Base-by-base conservation (phyloP, 1,140 invertebrate genomes). In the Cephus cinctus region DNA sequence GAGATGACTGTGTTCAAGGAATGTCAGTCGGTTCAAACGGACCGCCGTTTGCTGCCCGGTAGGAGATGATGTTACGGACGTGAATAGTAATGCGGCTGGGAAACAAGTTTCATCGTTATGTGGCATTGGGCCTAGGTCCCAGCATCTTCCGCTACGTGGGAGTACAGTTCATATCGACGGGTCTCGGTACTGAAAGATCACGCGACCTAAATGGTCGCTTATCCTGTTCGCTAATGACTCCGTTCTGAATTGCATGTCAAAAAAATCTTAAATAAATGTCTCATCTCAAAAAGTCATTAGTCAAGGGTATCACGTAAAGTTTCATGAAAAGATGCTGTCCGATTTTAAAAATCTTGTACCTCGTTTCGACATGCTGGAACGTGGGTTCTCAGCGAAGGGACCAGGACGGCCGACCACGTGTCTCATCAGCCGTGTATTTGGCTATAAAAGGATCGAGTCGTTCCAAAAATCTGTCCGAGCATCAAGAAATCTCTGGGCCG, bases 11-110 rank as follows among this genome's bases (percentile, higher is more conserved):
- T n/a, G n/a, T n/a, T n/a, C n/a, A n/a, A n/a, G n/a, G n/a, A n/a
- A n/a, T n/a, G n/a, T n/a, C n/a, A 43, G 43, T 36, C 43, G 52
- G 52, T 64, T 65, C 63, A 66, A 68, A 66, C 59, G 53, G 14
- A 59, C 63, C 61, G 65, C 34, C 11, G 14, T 36, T 18, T 14
- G 15, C 57, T 57, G 52, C 56, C 47, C 43, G 41, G 54, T 54
- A 57, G 53, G 53, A 50, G 59, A 59, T 59, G 45, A 32, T 46
- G 56, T 65, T 65, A 62, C 54, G 57, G 64, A 54, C 54, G 30
- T 48, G 50, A 54, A 57, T 54, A 54, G 53, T 58, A 61, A 61
- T 61, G 50, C 57, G 39, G n/a, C n/a, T 12, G 20, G 39, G 50
- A 42, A 59, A 65, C 61, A 50, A 57, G 59, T 58, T 61, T 59